Percentiles rank a stretch among this genome's conserved stretches.
These are phyloP conservation scores for Thera britannica DNA, from an alignment of 2,888 invertebrate genomes.

Conservation along the genomic window DNA sequence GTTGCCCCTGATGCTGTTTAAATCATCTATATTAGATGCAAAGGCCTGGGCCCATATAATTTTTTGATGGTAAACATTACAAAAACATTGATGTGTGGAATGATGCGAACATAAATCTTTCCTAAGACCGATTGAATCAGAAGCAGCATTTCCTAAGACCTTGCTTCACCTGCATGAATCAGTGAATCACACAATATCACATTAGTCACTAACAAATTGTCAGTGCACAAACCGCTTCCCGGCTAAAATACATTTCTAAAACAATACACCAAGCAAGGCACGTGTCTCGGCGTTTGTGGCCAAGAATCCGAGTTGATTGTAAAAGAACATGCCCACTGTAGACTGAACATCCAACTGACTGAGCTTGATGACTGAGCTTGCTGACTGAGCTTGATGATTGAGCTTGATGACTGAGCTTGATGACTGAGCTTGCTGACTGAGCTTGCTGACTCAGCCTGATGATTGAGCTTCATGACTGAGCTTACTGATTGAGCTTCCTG, in stretches of 20 bases:
- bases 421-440: too few species aligned
- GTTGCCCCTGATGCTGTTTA: too few species aligned
- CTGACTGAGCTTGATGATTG: too few species aligned
- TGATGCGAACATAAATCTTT: neutral
- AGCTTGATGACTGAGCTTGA: too few species aligned
- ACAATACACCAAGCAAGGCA: constrained; percentile 34
- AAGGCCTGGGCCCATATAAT: too few species aligned
- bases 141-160: neutral
- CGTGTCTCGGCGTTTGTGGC: constrained; percentile 37
- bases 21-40: too few species aligned
- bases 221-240: constrained; percentile 25
- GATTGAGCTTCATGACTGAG: too few species aligned
- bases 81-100: too few species aligned
- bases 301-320: constrained; percentile 40
- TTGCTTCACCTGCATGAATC: neutral
- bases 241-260: constrained; percentile 30
- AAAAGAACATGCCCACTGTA: constrained; percentile 23
- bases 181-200: constrained; percentile 21
- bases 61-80: too few species aligned
- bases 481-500: too few species aligned
- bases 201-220: constrained; percentile 23
- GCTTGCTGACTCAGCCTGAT: too few species aligned
- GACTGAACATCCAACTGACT: neutral
- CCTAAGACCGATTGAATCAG: neutral
- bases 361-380: too few species aligned